A percentile compares a stretch with the other conserved stretches of the same genome.
These are phyloP conservation scores for Aphidius ervi DNA, from an alignment of 1,140 invertebrate species.

Conservation along the genomic window DNA sequence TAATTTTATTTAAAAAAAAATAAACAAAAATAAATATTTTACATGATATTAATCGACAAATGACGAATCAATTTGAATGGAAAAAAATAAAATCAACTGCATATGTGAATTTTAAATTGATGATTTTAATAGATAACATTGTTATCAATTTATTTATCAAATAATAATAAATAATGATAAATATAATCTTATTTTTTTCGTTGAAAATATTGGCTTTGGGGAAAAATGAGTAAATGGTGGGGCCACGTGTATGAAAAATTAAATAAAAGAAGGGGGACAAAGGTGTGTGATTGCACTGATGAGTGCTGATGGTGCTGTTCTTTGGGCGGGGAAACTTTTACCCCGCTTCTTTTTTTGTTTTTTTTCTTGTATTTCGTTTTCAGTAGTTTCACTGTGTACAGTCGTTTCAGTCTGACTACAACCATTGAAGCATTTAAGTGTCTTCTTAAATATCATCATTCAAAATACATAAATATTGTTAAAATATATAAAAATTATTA, in stretches of 20 bases:
- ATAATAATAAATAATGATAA: not conserved
- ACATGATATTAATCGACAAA: not conserved
- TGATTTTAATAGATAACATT: too few relatives aligned
- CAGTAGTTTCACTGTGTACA: conserved; percentile 20
- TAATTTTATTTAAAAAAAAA: not conserved
- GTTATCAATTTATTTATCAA: not conserved
- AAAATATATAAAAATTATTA: not conserved
- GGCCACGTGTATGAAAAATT: conserved; percentile 31
- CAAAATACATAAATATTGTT: not conserved
- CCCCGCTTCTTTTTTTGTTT: conserved; percentile 24
- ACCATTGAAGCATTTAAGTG: conserved; percentile 27
- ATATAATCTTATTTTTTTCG: too few relatives aligned
- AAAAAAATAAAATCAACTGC: too few relatives aligned
- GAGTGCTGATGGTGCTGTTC: conserved; percentile 12
- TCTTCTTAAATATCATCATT: not conserved
- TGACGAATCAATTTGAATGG: not conserved
- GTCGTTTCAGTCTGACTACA: conserved; percentile 35
- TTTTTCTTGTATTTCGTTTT: conserved; percentile 14
- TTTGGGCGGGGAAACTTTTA: conserved; percentile 30
- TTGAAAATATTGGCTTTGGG: conserved; percentile 19
- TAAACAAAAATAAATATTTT: not conserved
- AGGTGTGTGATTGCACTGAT: conserved; percentile 1
- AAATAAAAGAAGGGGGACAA: not conserved
- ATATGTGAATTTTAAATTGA: too few relatives aligned
- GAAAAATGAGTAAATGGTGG: conserved; percentile 32